phyloP scores from a whole-genome alignment of 2,113 vertebrate species.

The Catharus bicknelli region DNA sequence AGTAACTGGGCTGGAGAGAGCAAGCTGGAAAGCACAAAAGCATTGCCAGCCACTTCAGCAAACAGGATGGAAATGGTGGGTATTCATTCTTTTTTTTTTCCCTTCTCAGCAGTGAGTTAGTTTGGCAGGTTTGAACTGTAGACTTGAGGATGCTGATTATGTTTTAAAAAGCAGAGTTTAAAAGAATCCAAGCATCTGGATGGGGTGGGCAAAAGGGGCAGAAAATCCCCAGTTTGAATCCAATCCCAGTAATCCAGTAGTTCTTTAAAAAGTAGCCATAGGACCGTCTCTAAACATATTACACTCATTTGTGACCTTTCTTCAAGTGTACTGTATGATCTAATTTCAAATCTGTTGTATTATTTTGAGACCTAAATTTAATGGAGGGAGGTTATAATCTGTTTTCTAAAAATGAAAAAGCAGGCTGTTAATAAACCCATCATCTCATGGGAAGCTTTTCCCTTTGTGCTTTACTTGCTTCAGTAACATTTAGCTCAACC shows the following conservation, averaged over 20 bases:
- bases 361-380: not conserved
- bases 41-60: not conserved
- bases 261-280: not conserved
- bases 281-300: not conserved
- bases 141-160: not conserved
- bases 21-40: not conserved
- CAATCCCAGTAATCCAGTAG: not conserved
- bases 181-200: not conserved
- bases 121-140: not conserved
- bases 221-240: not conserved
- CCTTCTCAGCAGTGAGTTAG: not conserved
- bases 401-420: not conserved
- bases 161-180: not conserved
- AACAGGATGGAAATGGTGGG: slow-evolving; percentile 1
- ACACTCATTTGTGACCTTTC: not conserved
- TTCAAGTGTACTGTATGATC: not conserved
- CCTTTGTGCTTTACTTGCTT: not conserved
- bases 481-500: not conserved
- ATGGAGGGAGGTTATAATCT: not conserved
- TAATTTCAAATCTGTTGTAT: not conserved
- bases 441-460: not conserved
- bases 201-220: not conserved
- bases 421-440: not conserved
- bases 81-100: not conserved
- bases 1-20: slow-evolving; percentile 6